Evolutionary conservation across 2,113 vertebrate species (phyloP).

Genomic region (Camelus bactrianus): DNA sequence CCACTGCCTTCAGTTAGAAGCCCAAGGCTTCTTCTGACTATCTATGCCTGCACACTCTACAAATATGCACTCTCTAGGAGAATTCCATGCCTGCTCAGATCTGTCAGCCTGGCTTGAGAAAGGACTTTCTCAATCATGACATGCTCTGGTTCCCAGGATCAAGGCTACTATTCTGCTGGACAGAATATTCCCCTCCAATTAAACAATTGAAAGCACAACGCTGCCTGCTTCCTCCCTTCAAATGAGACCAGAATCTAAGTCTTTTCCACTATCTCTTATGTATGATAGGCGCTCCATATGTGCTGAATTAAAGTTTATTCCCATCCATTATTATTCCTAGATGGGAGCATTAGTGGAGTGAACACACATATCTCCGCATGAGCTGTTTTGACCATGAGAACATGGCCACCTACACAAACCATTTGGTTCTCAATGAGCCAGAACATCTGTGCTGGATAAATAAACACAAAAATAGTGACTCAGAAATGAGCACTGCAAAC

Average conservation of each 20-base stretch:
- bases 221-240: neutral
- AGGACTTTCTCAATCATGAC: neutral
- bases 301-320: neutral
- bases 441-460: slow-evolving; percentile 58
- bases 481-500: slow-evolving; percentile 41
- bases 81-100: neutral
- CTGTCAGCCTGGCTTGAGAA: neutral
- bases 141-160: neutral
- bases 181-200: neutral
- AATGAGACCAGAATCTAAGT: neutral
- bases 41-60: neutral
- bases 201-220: neutral
- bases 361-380: neutral
- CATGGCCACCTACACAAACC: slow-evolving; percentile 44
- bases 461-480: slow-evolving; percentile 49
- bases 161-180: neutral
- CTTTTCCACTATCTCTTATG: neutral
- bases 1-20: neutral
- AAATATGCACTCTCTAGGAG: neutral
- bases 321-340: neutral
- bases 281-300: neutral
- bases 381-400: slow-evolving; percentile 66
- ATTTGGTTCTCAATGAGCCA: slow-evolving; percentile 73
- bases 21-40: neutral
- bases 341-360: neutral